Conservation (phyloP, 2,888 invertebrate genomes). For the Thysanoteuthis rhombus region DNA sequence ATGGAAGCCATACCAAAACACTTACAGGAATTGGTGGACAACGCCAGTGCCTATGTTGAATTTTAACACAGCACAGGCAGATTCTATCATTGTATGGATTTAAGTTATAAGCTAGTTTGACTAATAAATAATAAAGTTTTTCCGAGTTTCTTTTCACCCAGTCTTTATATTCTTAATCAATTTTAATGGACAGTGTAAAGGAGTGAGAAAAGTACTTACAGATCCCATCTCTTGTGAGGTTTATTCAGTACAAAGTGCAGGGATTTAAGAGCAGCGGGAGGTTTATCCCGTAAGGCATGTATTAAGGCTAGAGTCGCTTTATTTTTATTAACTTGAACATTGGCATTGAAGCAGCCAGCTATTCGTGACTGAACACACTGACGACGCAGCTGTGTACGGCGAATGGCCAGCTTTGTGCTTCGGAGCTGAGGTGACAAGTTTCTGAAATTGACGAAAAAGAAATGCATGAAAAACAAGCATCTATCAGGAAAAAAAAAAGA, state of each 20-base stretch:
- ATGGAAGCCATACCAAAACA: too few relatives aligned
- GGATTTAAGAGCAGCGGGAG: conserved; percentile 49
- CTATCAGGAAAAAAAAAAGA: background rate
- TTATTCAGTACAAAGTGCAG: conserved; percentile 45
- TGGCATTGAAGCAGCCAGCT: conserved; percentile 51
- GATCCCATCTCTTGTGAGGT: conserved; percentile 38
- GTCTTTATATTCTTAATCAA: background rate
- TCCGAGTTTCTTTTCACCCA: too few relatives aligned
- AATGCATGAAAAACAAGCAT: background rate
- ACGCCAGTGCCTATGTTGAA: too few relatives aligned
- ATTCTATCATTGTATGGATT: too few relatives aligned
- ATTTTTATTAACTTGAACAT: conserved; percentile 41
- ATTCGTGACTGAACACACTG: conserved; percentile 69
- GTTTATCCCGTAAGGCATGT: conserved; percentile 58
- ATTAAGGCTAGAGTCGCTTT: conserved; percentile 63
- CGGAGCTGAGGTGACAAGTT: conserved; percentile 41
- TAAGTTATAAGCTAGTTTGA: too few relatives aligned
- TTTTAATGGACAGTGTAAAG: background rate
- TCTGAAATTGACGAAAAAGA: background rate
- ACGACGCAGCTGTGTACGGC: conserved; percentile 67
- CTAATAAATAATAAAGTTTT: too few relatives aligned
- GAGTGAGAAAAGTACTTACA: conserved; percentile 37
- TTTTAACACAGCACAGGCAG: too few relatives aligned
- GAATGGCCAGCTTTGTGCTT: conserved; percentile 57
- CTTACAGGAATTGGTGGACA: too few relatives aligned